Percentiles rank a stretch among this genome's conserved stretches.
These are phyloP conservation scores for Cheilosia soror DNA, from an alignment of 2,888 invertebrate genomes.

Conservation along the genomic window DNA sequence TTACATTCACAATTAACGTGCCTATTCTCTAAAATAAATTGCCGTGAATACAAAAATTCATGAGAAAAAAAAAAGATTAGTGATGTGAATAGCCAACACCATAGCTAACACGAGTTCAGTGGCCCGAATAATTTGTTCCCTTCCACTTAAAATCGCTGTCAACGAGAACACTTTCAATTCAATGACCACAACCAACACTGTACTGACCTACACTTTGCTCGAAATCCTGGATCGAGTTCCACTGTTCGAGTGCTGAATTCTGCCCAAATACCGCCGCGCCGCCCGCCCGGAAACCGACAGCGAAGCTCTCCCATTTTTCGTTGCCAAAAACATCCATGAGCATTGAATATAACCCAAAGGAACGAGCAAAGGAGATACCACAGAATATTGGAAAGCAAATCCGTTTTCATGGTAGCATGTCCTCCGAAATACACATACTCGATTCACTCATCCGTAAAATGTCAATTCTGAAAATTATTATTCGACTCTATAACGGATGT, in stretches of 20 bases:
- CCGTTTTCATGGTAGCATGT: slow-evolving; percentile 32
- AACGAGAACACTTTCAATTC: slow-evolving; percentile 63
- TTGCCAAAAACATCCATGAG: slow-evolving; percentile 24
- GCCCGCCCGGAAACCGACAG: not conserved
- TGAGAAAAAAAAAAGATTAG: no score
- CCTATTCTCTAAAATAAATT: no score
- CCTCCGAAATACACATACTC: slow-evolving; percentile 5
- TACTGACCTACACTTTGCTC: not conserved
- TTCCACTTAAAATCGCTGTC: slow-evolving; percentile 62
- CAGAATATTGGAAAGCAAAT: slow-evolving; percentile 26
- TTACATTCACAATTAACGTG: no score
- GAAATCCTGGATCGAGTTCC: not conserved
- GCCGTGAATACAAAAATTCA: no score
- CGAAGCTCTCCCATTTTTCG: slow-evolving; percentile 5
- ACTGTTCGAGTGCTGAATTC: not conserved
- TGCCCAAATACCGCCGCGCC: not conserved
- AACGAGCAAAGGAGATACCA: slow-evolving; percentile 1
- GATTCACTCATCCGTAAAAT: slow-evolving; percentile 43
- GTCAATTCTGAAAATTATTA: slow-evolving; percentile 57
- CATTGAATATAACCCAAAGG: not conserved
- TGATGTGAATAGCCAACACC: not conserved
- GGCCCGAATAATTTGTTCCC: slow-evolving; percentile 53
- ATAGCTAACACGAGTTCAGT: slow-evolving; percentile 17
- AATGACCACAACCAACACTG: slow-evolving; percentile 59
- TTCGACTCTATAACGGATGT: slow-evolving; percentile 52